Base-by-base conservation (phyloP, 2,113 vertebrate genomes). In the Anser cygnoides region DNA sequence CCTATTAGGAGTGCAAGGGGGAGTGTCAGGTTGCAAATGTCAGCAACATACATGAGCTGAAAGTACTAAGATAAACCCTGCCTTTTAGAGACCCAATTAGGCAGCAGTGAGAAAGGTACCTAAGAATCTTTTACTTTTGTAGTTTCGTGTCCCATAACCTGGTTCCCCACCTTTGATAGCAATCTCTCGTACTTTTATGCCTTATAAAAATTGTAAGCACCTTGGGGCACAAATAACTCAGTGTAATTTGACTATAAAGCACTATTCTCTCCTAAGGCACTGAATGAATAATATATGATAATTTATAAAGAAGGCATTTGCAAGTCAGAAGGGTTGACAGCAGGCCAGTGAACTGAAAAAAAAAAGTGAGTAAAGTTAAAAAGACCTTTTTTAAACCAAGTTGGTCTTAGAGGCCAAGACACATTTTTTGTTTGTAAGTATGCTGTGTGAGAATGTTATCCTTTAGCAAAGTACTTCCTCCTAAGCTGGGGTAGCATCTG, bases 141-240 rank as follows among this genome's bases (percentile, higher is more conserved):
- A 75, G 58, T 52, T 93, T 90, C 5, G 4, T 58, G 35, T 91
- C 62, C 4, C 4, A n/a, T 70, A 73, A 65, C 21, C 18, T 71
- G 50, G 7, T 33, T 89, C 10, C 18, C 10, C 13, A 75, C 3
- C 14, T 89, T 65, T 74, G 13, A 49, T 31, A 72, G 11, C 49
- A 87, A 49, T 84, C 4, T 10, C 21, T 63, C 67, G 10, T 67
- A 77, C 41, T 84, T 87, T 82, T 79, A 52, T 79, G 26, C 6
- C 65, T 93, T 91, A 72, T 68, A 95, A 92, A 95, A 95, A 61
- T 87, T 95, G 29, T 79, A 91, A 65, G 57, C 58, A 61, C 49
- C 57, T 68, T 79, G 58, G 33, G 44, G 66, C 26, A 61, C 39
- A 91, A 90, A 77, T 83, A 90, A 82, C 61, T 84, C 49, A 33